Conservation (phyloP, 2,888 invertebrate genomes). For the Tenodera sinensis region DNA sequence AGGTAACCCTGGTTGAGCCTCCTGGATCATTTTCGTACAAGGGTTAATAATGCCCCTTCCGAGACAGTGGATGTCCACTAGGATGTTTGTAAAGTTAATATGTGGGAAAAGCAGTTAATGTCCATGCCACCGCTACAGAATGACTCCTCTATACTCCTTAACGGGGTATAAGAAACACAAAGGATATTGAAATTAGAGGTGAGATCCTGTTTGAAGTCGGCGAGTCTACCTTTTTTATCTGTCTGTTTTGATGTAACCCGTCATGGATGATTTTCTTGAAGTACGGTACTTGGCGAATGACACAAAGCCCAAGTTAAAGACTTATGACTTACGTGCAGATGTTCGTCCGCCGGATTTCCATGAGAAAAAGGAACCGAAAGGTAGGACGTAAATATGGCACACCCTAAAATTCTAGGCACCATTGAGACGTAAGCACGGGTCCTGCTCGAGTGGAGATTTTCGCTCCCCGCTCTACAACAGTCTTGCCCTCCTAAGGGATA, state of each 20-base stretch:
- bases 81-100: too few relatives aligned
- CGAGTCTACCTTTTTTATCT: neutral
- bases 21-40: too few relatives aligned
- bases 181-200: too few relatives aligned
- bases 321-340: neutral
- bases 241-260: neutral
- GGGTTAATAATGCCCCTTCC: too few relatives aligned
- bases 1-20: too few relatives aligned
- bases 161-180: too few relatives aligned
- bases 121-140: too few relatives aligned
- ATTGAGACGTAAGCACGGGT: neutral
- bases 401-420: neutral
- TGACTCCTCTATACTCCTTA: too few relatives aligned
- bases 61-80: too few relatives aligned
- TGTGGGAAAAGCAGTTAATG: too few relatives aligned
- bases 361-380: neutral
- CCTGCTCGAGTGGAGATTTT: neutral
- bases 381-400: neutral
- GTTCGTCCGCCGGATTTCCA: neutral
- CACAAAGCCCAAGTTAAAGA: neutral
- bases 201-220: neutral
- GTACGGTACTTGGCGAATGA: neutral
- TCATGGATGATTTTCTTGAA: neutral
- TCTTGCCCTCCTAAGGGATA: neutral
- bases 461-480: neutral